phyloP scores from a whole-genome alignment of 2,797 vertebrate species.

The Thunnus albacares region DNA sequence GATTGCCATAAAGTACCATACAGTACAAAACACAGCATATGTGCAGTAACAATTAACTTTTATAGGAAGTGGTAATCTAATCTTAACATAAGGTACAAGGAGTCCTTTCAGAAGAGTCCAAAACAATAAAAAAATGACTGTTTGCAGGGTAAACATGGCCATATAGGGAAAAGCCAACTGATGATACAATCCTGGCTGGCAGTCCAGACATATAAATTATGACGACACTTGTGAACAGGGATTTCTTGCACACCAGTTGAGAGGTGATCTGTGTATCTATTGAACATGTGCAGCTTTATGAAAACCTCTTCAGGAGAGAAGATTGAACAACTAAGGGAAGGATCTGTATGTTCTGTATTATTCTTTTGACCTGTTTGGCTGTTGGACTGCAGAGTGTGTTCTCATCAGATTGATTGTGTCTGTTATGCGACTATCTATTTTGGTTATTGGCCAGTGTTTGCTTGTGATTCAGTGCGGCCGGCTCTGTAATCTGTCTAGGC shows the following conservation, averaged over 20 bases:
- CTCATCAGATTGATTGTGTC: conserved; percentile 27
- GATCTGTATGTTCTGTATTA: background rate
- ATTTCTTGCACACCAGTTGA: conserved; percentile 22
- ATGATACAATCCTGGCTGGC: conserved; percentile 5
- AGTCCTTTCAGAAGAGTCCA: conserved; percentile 13
- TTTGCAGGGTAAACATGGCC: conserved; percentile 1
- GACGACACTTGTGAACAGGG: background rate
- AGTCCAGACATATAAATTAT: background rate
- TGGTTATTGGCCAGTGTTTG: conserved; percentile 21
- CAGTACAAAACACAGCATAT: conserved; percentile 14
- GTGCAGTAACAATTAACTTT: conserved; percentile 13
- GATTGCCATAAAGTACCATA: background rate
- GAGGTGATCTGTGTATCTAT: background rate
- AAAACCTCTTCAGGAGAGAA: background rate
- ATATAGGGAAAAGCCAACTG: conserved; percentile 5
- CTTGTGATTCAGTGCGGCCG: conserved; percentile 14
- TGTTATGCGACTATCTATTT: conserved; percentile 20
- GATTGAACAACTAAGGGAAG: background rate
- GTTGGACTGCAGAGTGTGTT: conserved; percentile 11
- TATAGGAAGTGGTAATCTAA: conserved; percentile 23
- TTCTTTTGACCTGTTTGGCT: conserved; percentile 12
- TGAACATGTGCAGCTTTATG: conserved; percentile 12
- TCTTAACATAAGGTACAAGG: conserved; percentile 15
- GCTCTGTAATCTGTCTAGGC: background rate
- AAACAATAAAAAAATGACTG: conserved; percentile 16